Evolutionary conservation across 2,797 vertebrate species (phyloP).

Genomic region (Chelon labrosus): DNA sequence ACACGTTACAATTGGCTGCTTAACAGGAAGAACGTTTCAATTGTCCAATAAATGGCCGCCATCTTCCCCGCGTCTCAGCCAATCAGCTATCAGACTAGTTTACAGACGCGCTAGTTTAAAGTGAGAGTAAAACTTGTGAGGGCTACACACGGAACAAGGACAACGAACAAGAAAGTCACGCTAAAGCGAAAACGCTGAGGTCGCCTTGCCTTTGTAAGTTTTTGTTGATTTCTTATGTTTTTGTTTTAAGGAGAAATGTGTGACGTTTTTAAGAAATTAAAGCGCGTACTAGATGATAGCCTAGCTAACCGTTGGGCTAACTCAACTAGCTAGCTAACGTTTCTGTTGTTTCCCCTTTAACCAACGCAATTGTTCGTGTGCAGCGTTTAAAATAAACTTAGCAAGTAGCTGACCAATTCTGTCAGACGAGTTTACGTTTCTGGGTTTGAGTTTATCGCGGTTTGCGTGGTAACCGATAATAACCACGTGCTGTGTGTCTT

Average conservation of each 20-base stretch:
- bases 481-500: slow-evolving; percentile 1
- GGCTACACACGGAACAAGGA: background rate
- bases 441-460: background rate
- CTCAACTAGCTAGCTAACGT: background rate
- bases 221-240: accelerated
- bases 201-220: background rate
- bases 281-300: background rate
- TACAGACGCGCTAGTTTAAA: background rate
- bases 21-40: too few relatives aligned
- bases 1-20: slow-evolving; percentile 29
- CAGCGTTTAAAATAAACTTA: background rate
- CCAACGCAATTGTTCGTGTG: background rate
- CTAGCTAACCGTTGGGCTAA: background rate
- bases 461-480: background rate
- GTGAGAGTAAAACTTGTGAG: background rate
- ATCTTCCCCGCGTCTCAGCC: background rate
- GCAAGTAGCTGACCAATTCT: too few relatives aligned
- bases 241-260: background rate
- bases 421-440: background rate
- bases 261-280: background rate
- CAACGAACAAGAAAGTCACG: background rate
- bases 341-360: background rate
- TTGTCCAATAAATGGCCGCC: slow-evolving; percentile 21
- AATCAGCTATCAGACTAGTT: slow-evolving; percentile 19
- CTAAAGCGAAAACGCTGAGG: background rate